Conservation (phyloP, 2,113 vertebrate species). For the Vidua macroura region DNA sequence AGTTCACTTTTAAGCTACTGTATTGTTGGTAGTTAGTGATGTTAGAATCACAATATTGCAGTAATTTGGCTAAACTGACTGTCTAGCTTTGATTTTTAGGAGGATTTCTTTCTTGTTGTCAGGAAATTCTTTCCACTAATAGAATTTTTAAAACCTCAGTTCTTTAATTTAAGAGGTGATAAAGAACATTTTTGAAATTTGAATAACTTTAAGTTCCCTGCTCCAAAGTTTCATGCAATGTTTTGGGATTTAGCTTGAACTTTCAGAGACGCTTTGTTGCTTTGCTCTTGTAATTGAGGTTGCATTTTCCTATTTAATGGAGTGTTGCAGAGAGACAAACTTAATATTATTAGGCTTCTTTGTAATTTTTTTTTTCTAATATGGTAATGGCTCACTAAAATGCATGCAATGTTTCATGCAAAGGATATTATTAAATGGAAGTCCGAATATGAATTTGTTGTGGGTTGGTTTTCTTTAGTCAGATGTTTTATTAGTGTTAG, state of each 20-base stretch:
- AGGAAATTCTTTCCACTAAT: neutral
- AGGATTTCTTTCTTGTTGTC: neutral
- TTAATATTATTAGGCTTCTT: neutral
- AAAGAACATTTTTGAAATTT: neutral
- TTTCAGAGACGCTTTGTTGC: neutral
- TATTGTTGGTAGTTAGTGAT: neutral
- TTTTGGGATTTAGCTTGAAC: neutral
- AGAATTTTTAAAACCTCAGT: neutral
- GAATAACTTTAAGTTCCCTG: neutral
- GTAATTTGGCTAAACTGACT: neutral
- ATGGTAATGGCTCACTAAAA: neutral
- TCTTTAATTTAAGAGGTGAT: neutral
- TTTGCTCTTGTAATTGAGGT: neutral
- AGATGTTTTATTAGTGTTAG: too few species aligned
- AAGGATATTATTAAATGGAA: neutral
- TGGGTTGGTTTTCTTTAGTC: too few species aligned
- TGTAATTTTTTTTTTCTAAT: neutral
- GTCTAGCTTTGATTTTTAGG: neutral
- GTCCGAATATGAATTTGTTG: neutral
- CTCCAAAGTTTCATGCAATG: neutral
- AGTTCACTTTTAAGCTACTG: neutral
- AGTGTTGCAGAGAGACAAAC: neutral
- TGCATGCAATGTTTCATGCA: neutral
- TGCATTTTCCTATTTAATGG: neutral
- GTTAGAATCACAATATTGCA: neutral